Evolutionary conservation across 2,797 vertebrate genomes (phyloP).

Genomic region (Spinus olivaceus): DNA sequence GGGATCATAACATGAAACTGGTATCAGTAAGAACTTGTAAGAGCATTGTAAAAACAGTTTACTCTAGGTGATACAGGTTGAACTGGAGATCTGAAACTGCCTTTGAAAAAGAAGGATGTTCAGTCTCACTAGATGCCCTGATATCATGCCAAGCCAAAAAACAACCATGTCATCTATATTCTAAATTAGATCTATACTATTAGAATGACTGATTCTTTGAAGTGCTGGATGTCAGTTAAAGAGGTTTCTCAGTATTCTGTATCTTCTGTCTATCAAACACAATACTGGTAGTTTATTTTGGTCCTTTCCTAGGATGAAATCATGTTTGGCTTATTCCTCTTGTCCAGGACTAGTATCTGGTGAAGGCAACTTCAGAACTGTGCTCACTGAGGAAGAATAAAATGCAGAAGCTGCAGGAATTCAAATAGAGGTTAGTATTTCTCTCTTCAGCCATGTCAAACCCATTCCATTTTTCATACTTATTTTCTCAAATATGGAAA

Average conservation of each 20-base stretch:
- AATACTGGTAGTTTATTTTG: neutral
- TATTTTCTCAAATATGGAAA: conserved; percentile 23
- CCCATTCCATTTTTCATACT: neutral
- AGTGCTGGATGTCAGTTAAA: neutral
- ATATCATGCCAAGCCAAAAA: neutral
- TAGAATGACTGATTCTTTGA: neutral
- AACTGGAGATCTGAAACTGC: neutral
- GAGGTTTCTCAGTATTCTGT: neutral
- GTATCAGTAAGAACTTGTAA: neutral
- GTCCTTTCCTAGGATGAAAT: conserved; percentile 75
- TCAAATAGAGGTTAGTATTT: conserved; percentile 77
- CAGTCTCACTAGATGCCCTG: neutral
- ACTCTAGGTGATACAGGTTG: neutral
- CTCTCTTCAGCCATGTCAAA: neutral
- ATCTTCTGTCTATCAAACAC: neutral
- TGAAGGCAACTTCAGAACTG: conserved; percentile 75
- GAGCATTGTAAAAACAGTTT: neutral
- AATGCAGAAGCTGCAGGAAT: conserved; percentile 72
- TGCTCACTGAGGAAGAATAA: neutral
- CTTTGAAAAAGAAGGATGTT: neutral
- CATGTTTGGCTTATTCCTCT: conserved; percentile 81
- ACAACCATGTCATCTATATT: fast-evolving
- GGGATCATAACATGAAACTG: neutral
- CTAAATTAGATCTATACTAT: neutral
- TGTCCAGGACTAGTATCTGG: conserved; percentile 83